Base-by-base conservation (phyloP, 2,888 invertebrate species). In the Oscheius sp. region DNA sequence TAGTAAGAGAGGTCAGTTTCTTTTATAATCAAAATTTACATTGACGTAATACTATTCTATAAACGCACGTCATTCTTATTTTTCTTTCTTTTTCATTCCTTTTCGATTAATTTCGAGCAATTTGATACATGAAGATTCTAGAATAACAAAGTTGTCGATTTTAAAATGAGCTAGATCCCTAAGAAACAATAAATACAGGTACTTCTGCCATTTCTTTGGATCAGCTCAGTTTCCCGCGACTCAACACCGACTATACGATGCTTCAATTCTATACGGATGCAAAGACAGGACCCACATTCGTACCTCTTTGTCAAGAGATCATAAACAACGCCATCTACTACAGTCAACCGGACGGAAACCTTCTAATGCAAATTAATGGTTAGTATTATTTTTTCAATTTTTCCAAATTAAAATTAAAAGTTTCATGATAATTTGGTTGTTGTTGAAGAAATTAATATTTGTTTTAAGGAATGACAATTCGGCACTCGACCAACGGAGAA, bases 291-390 rank as follows among this genome's bases (percentile, higher is more conserved):
- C 47, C 47, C 20, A 67, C 80, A 72, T 73, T 70, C 50, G 63
- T 87, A 9, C 66, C 80, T 0, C 76, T 84, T 57, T 87, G 86
- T 56, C 75, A 82, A 30, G 82, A 86, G 20, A 77, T 86, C 4
- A 85, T 86, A 5, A 76, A 85, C 36, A 70, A 77, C 22, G 87
- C 88, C 2, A 82, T 84, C 63, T 87, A 87, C 71, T 80, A 85
- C 24, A 73, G 82, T 28, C 75, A 81, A 9, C 32, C 66, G n/a
- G 83, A 85, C 65, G 86, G 86, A 3, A 82, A 82, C 2, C 80
- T 85, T 49, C 76, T 81, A 36, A 83, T 87, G 3, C 79, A 82
- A 50, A 84, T 88, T 64, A 87, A 87, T 74, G 86, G 86, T 17
- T 78, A 84, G 33, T 81, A 45, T 33, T 26, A 5, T 17, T 2